A percentile compares a stretch with the other conserved stretches of the same genome.
These are phyloP conservation scores for Pectinophora gossypiella DNA, from an alignment of 1,140 invertebrate species.

Conservation along the genomic window DNA sequence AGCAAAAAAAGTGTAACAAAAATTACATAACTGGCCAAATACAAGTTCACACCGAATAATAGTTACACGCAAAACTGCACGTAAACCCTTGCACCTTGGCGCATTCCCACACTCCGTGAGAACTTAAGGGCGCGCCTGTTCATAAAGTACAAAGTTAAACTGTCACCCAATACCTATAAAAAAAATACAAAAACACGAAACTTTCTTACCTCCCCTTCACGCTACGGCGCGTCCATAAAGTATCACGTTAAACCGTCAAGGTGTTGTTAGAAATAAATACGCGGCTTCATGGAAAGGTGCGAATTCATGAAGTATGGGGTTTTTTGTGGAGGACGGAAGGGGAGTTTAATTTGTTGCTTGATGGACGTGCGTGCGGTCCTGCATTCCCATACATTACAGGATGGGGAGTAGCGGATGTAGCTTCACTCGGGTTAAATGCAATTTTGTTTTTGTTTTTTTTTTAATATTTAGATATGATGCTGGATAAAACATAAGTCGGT, in stretches of 20 bases:
- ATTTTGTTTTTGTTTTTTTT: too few species aligned
- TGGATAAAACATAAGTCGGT: too few species aligned
- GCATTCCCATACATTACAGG: slow-evolving; percentile 58
- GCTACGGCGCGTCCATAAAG: slow-evolving; percentile 44
- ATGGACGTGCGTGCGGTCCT: slow-evolving; percentile 38
- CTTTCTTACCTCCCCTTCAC: slow-evolving; percentile 44
- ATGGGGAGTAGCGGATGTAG: slow-evolving; percentile 45
- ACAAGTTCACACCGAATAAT: neutral
- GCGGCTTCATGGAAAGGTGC: slow-evolving; percentile 47
- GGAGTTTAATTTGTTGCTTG: slow-evolving; percentile 29
- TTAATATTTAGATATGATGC: too few species aligned
- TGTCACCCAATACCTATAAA: neutral
- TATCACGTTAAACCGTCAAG: slow-evolving; percentile 26
- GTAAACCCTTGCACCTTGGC: slow-evolving; percentile 57
- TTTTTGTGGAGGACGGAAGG: slow-evolving; percentile 12
- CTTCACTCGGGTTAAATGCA: too few species aligned
- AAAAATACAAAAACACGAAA: slow-evolving; percentile 33
- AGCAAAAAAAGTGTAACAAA: too few species aligned
- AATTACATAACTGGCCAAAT: neutral
- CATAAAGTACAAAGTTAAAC: slow-evolving; percentile 47
- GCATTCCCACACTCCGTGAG: slow-evolving; percentile 70
- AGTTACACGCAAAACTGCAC: slow-evolving; percentile 10
- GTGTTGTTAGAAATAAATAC: slow-evolving; percentile 25
- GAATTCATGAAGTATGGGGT: slow-evolving; percentile 38
- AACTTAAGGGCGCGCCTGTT: slow-evolving; percentile 41